Evolutionary conservation across 2,797 vertebrate species (phyloP).

Genomic region (Menidia menidia): DNA sequence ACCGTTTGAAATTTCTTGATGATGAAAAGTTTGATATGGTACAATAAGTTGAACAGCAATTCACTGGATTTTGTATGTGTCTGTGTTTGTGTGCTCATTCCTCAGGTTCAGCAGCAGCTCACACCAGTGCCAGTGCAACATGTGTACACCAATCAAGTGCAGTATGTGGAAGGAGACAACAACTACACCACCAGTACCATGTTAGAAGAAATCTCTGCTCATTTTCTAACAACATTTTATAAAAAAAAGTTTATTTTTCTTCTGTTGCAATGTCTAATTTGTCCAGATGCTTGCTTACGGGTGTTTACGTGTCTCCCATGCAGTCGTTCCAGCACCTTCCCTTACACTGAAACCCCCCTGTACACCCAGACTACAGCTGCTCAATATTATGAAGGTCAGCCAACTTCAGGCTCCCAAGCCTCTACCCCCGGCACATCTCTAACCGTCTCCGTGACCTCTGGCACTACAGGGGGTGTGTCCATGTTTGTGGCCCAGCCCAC

Average conservation of each 20-base stretch:
- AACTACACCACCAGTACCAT: slow-evolving; percentile 92
- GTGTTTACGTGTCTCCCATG: slow-evolving; percentile 29
- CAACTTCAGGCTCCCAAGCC: slow-evolving; percentile 85
- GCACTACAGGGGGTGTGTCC: slow-evolving; percentile 83
- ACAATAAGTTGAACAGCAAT: not conserved
- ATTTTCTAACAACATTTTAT: slow-evolving; percentile 6
- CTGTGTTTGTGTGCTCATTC: slow-evolving; percentile 11
- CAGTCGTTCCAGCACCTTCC: slow-evolving; percentile 89
- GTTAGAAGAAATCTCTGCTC: slow-evolving; percentile 77
- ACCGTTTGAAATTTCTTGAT: not conserved
- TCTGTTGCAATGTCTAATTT: not conserved
- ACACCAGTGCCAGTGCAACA: slow-evolving; percentile 92
- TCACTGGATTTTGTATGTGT: slow-evolving; percentile 27
- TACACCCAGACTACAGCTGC: slow-evolving; percentile 87
- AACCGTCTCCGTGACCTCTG: slow-evolving; percentile 84
- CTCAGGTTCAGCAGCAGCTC: slow-evolving; percentile 86
- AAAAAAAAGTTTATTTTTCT: not conserved
- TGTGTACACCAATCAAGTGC: slow-evolving; percentile 92
- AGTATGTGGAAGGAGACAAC: slow-evolving; percentile 92
- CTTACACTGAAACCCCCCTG: slow-evolving; percentile 89
- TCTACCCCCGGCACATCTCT: slow-evolving; percentile 88
- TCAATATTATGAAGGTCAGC: slow-evolving; percentile 89
- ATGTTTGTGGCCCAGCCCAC: slow-evolving; percentile 93
- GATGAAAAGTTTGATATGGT: not conserved
- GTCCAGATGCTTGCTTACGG: slow-evolving; percentile 20